These are phyloP conservation scores for Camelus bactrianus DNA, from an alignment of 2,113 vertebrate genomes.

Conservation along the genomic window DNA sequence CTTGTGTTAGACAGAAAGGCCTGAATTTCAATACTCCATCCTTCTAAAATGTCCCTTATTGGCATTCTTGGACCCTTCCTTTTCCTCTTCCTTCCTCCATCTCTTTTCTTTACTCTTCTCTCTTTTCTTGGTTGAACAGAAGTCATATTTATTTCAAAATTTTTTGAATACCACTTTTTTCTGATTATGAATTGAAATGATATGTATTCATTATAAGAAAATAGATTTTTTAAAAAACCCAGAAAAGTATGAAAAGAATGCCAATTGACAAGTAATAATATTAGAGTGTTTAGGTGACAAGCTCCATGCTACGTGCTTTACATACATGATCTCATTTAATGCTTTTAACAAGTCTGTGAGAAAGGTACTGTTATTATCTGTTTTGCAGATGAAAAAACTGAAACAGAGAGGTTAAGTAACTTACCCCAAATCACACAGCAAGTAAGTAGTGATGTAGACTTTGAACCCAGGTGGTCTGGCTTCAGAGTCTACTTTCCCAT, in stretches of 20 bases:
- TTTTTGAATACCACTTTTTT: not conserved
- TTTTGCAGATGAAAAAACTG: not conserved
- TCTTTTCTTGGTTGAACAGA: not conserved
- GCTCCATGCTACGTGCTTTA: not conserved
- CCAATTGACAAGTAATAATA: not conserved
- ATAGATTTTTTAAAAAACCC: not conserved
- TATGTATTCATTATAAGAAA: not conserved
- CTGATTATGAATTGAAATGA: not conserved
- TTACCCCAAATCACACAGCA: not conserved
- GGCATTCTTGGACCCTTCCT: not conserved
- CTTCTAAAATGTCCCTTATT: not conserved
- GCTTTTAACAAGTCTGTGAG: not conserved
- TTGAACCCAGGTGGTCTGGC: not conserved
- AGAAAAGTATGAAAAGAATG: not conserved
- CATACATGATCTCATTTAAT: not conserved
- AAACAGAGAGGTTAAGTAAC: not conserved
- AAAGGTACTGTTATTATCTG: not conserved
- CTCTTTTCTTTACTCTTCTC: not conserved
- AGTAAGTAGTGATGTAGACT: not conserved
- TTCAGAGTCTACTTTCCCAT: not conserved
- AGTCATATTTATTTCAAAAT: not conserved
- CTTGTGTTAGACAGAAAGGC: constrained; percentile 3
- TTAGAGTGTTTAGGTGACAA: not conserved
- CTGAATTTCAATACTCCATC: not conserved
- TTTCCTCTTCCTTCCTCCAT: not conserved